Percentiles rank a stretch among this genome's conserved stretches.
These are phyloP conservation scores for Nebria ingens DNA, from an alignment of 1,140 invertebrate genomes.

Conservation along the genomic window DNA sequence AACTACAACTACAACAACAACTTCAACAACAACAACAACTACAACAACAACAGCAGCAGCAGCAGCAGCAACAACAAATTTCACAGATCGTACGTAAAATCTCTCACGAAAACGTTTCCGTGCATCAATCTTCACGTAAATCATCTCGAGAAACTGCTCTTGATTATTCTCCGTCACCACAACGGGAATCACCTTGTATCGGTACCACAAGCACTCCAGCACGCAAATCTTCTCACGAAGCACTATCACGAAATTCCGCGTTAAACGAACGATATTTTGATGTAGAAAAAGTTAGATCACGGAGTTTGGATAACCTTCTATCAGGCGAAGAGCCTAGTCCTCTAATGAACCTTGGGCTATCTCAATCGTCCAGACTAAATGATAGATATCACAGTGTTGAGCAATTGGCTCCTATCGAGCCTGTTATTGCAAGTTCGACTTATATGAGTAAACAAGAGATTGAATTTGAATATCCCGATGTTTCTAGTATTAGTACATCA, in stretches of 20 bases:
- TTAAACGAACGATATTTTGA: constrained; percentile 84
- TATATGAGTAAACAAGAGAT: constrained; percentile 48
- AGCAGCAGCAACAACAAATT: constrained; percentile 11
- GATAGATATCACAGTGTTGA: constrained; percentile 80
- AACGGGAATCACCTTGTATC: constrained; percentile 23
- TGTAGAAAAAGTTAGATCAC: constrained; percentile 62
- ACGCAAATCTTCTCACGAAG: constrained; percentile 62
- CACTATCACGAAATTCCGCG: constrained; percentile 71
- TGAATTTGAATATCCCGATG: constrained; percentile 57
- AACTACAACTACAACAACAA: no score
- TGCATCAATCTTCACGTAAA: constrained; percentile 31
- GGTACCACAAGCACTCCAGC: constrained; percentile 28
- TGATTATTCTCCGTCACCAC: constrained; percentile 20
- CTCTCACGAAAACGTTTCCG: constrained; percentile 35
- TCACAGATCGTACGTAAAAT: no score
- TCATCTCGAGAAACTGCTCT: constrained; percentile 27
- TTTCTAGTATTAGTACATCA: constrained; percentile 48
- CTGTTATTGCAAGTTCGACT: constrained; percentile 39
- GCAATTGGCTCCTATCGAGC: constrained; percentile 46
- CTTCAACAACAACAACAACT: constrained; percentile 5
- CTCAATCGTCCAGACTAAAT: constrained; percentile 69
- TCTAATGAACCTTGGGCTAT: constrained; percentile 61
- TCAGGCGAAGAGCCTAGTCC: constrained; percentile 42
- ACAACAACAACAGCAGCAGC: constrained; percentile 14
- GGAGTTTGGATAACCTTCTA: constrained; percentile 73